Evolutionary conservation across 2,888 invertebrate species (phyloP).

Genomic region (Lucinisca nassula): DNA sequence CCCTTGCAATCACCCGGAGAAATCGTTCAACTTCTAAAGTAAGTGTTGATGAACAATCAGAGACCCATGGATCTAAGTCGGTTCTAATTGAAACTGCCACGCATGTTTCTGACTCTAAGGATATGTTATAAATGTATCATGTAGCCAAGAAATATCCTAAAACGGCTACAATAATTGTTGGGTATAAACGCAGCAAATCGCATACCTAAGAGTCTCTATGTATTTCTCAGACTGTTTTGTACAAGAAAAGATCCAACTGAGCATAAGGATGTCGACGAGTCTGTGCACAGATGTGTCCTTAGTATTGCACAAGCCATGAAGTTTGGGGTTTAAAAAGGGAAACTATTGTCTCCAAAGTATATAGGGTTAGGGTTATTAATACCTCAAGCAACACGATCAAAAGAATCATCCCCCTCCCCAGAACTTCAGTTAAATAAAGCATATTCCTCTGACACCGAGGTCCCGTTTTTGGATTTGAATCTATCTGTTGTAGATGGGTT

Average conservation of each 20-base stretch:
- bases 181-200: neutral
- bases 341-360: neutral
- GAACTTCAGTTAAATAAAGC: too few relatives aligned
- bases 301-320: neutral
- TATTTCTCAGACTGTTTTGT: neutral
- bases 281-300: neutral
- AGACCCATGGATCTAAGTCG: neutral
- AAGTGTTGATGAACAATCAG: neutral
- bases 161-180: too few relatives aligned
- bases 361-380: neutral
- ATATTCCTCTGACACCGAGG: too few relatives aligned
- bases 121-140: neutral
- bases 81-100: neutral
- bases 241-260: neutral
- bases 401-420: too few relatives aligned
- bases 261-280: neutral
- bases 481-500: too few relatives aligned
- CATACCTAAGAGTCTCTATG: neutral
- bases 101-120: neutral
- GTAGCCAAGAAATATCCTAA: neutral
- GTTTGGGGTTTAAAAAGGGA: neutral
- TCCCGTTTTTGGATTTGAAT: too few relatives aligned
- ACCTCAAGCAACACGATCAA: neutral
- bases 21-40: neutral
- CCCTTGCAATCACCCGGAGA: neutral